These are phyloP conservation scores for Rhabdomys dilectus DNA, from an alignment of 2,113 vertebrate genomes.

Conservation along the genomic window DNA sequence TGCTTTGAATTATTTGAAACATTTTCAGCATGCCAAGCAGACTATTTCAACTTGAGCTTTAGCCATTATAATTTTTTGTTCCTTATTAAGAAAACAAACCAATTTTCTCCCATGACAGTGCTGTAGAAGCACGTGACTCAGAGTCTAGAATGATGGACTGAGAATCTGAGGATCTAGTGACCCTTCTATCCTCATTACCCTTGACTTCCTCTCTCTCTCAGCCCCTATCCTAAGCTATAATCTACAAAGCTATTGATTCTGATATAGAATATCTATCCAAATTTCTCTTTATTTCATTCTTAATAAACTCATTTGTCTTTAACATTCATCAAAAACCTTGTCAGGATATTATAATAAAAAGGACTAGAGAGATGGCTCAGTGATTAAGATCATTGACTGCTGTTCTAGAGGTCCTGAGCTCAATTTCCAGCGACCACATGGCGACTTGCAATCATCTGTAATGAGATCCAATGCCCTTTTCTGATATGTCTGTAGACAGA, in stretches of 20 bases:
- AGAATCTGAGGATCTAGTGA: background rate
- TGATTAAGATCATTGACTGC: too few relatives aligned
- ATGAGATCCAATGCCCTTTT: too few relatives aligned
- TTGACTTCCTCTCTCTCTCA: background rate
- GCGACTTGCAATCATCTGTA: too few relatives aligned
- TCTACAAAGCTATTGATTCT: background rate
- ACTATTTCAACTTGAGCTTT: background rate
- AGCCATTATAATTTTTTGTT: background rate
- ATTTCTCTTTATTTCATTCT: background rate
- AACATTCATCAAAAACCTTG: background rate
- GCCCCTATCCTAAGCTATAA: background rate
- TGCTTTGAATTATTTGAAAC: background rate
- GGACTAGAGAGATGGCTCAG: too few relatives aligned
- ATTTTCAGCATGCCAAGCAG: background rate
- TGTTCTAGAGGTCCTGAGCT: too few relatives aligned
- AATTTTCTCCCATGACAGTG: background rate
- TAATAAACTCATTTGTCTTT: background rate
- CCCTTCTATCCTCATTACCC: rapidly evolving
- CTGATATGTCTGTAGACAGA: too few relatives aligned
- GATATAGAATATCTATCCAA: background rate
- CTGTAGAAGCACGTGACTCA: background rate
- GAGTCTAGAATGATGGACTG: background rate
- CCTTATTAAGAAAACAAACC: background rate
- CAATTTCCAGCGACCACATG: too few relatives aligned
- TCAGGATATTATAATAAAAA: background rate